A percentile compares a stretch with the other conserved stretches of the same genome.
Conservation (phyloP, 2,797 vertebrate genomes). For the Octomys mimax region DNA sequence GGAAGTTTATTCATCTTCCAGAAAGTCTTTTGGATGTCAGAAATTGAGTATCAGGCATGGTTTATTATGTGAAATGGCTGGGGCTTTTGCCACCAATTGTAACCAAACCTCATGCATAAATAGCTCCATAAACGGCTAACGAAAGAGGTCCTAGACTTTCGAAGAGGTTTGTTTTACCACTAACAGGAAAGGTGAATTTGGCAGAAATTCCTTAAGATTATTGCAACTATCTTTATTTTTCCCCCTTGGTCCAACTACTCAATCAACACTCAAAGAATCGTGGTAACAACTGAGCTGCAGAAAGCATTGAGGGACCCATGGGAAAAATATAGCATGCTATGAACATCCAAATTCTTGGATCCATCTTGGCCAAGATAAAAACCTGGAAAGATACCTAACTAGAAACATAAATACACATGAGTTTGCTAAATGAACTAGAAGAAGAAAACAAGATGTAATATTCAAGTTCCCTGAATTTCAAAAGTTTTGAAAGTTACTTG, state of each 20-base stretch:
- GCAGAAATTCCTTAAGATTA: conserved; percentile 53
- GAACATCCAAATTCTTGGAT: conserved; percentile 8
- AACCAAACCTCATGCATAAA: conserved; percentile 38
- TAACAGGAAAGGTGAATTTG: conserved; percentile 35
- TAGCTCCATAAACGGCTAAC: not conserved
- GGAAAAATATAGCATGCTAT: not conserved
- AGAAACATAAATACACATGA: conserved; percentile 14
- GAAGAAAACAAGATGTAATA: conserved; percentile 40
- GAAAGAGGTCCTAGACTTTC: conserved; percentile 33
- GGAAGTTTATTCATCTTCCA: conserved; percentile 28
- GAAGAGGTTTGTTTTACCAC: not conserved
- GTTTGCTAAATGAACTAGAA: conserved; percentile 44
- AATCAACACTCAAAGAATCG: conserved; percentile 30
- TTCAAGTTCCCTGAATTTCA: not conserved
- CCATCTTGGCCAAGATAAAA: conserved; percentile 28
- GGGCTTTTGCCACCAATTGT: not conserved
- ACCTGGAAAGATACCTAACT: conserved; percentile 48
- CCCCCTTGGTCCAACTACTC: conserved; percentile 3
- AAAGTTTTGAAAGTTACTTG: not conserved
- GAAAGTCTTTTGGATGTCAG: conserved; percentile 31
- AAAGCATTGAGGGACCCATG: conserved; percentile 27
- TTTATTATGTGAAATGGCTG: not conserved
- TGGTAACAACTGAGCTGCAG: not conserved
- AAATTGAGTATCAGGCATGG: not conserved
- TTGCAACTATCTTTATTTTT: conserved; percentile 44